Conservation (phyloP, 2,113 vertebrate species). For the Pygoscelis adeliae region DNA sequence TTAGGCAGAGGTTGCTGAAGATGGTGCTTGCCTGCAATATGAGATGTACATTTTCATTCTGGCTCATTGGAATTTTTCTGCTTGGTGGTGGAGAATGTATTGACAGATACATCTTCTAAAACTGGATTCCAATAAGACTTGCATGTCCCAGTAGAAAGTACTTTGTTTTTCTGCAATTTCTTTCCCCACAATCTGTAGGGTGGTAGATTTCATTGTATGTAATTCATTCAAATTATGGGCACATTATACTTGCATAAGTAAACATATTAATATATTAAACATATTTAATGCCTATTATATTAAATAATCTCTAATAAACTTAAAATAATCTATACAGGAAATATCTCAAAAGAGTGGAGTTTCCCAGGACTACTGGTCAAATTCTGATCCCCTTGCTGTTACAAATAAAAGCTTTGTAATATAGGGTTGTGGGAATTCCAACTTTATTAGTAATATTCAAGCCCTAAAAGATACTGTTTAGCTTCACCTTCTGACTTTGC, state of each 20-base stretch:
- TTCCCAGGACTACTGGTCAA: neutral
- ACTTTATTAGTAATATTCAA: neutral
- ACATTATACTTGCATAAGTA: neutral
- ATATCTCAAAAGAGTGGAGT: neutral
- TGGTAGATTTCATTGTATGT: neutral
- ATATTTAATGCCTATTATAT: neutral
- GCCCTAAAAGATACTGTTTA: neutral
- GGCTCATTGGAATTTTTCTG: neutral
- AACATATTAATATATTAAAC: neutral
- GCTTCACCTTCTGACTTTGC: neutral
- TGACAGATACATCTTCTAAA: neutral
- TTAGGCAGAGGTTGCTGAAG: neutral
- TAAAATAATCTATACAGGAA: neutral
- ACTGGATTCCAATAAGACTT: neutral
- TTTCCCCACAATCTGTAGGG: neutral
- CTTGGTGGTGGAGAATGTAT: neutral
- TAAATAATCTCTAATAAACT: neutral
- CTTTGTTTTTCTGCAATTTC: neutral
- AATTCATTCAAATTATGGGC: neutral
- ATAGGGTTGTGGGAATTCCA: neutral
- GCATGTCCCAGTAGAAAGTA: neutral
- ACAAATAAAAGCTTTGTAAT: neutral
- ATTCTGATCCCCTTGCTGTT: neutral
- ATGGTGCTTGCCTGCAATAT: neutral
- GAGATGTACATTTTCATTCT: neutral